A percentile compares a stretch with the other conserved stretches of the same genome.
Evolutionary conservation across 1,140 invertebrate genomes (phyloP).

Genomic region (Pogonomyrmex californicus): DNA sequence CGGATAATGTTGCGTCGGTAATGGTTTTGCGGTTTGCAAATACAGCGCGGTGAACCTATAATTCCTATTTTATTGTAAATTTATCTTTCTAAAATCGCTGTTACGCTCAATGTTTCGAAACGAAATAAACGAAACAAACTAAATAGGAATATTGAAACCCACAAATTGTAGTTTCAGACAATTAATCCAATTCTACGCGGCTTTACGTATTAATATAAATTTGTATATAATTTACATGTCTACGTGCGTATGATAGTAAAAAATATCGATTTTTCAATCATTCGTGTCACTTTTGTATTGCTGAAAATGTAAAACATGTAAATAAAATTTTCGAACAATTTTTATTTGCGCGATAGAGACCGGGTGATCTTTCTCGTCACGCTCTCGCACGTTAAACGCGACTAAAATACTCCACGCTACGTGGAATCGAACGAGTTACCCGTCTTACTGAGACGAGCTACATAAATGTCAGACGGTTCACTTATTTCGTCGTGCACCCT

Average conservation of each 20-base stretch:
- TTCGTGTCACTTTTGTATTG: neutral
- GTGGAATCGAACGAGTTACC: slow-evolving; percentile 19
- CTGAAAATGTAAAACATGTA: neutral
- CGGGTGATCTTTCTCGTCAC: neutral
- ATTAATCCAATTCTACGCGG: slow-evolving; percentile 6
- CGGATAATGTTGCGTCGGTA: slow-evolving; percentile 34
- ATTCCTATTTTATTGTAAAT: slow-evolving; percentile 27
- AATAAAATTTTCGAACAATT: neutral
- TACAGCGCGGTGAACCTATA: slow-evolving; percentile 22
- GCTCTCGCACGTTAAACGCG: neutral
- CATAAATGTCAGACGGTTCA: slow-evolving; percentile 61
- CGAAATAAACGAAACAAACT: neutral
- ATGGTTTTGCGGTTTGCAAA: slow-evolving; percentile 46
- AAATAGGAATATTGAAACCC: slow-evolving; percentile 33
- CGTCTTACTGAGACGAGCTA: slow-evolving; percentile 16
- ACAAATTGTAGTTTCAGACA: neutral
- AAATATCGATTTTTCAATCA: neutral
- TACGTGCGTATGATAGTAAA: neutral
- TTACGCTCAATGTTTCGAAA: neutral
- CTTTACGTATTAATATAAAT: neutral
- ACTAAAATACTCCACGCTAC: slow-evolving; percentile 31
- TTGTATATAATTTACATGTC: neutral
- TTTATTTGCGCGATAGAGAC: neutral
- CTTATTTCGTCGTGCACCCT: slow-evolving; percentile 60
- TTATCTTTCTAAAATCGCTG: slow-evolving; percentile 39